Evolutionary conservation across 1,140 invertebrate genomes (phyloP).

Genomic region (Polypedilum vanderplanki): DNA sequence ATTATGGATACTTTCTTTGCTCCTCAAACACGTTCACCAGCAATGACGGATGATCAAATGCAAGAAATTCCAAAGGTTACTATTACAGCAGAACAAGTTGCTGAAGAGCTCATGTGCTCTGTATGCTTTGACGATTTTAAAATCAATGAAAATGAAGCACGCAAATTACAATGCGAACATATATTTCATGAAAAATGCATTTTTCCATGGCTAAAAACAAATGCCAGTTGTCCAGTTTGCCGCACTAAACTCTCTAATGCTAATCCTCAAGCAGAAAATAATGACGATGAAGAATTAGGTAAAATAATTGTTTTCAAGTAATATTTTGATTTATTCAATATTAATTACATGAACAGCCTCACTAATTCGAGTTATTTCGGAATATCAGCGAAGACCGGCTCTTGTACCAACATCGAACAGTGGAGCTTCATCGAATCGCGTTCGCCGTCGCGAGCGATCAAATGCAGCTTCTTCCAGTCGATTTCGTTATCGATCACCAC

Average conservation of each 20-base stretch:
- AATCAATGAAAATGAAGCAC: conserved; percentile 50
- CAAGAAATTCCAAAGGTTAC: conserved; percentile 65
- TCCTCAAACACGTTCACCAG: conserved; percentile 65
- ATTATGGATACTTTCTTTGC: not conserved
- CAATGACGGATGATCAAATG: conserved; percentile 73
- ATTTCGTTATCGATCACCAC: too few relatives aligned
- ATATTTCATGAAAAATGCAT: conserved; percentile 85
- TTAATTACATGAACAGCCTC: not conserved
- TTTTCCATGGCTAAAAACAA: conserved; percentile 84
- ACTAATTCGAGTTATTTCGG: not conserved
- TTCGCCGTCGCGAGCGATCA: too few relatives aligned
- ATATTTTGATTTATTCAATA: not conserved
- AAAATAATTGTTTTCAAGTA: not conserved
- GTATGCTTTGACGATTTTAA: conserved; percentile 90
- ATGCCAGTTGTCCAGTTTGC: conserved; percentile 88
- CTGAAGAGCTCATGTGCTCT: conserved; percentile 75
- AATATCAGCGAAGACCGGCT: not conserved
- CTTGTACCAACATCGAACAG: too few relatives aligned
- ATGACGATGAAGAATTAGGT: not conserved
- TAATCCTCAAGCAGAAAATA: not conserved
- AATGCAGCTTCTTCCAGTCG: too few relatives aligned
- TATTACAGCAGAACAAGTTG: conserved; percentile 70
- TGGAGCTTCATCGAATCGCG: too few relatives aligned
- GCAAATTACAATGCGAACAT: conserved; percentile 77
- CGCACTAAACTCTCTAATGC: conserved; percentile 61